Base-by-base conservation (phyloP, 1,140 invertebrate species). In the Drosophila quadrilineata region DNA sequence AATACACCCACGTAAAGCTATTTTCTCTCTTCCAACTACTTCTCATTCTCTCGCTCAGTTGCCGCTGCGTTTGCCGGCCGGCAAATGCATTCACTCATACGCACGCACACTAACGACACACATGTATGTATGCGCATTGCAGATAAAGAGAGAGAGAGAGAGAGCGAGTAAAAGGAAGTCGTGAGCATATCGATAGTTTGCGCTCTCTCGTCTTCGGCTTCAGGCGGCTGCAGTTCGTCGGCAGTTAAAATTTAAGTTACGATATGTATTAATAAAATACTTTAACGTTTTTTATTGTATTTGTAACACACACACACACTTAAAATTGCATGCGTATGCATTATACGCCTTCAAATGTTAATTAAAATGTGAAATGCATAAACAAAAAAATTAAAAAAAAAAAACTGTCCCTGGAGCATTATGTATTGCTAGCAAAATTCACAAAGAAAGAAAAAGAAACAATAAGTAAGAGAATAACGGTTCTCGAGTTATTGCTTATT, bases 361-460 rank as follows among this genome's bases (percentile, higher is more conserved):
- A 84, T 84, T 84, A 84, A 85, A 84, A 67, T 75, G 75, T 79
- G 70, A 79, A 76, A 79, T 79, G 75, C 75, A 79, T n/a, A n/a
- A n/a, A n/a, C n/a, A n/a, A n/a, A n/a, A n/a, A n/a, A n/a, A n/a
- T n/a, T n/a, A n/a, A 67, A 58, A 60, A 58, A 66, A 54, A 57
- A 45, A 17, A 29, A 45, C 14, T 22, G n/a, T n/a, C n/a, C 12
- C 10, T 52, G 10, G 2, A 35, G 8, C 19, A 6, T 24, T 59
- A n/a, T 65, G 28, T 53, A 12, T 50, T 28, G 6, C 21, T 24
- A 10, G n/a, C n/a, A n/a, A n/a, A n/a, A n/a, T n/a, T n/a, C n/a
- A n/a, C n/a, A 31, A 19, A 14, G 6, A 4, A 24, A 28, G n/a
- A 12, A 4, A 49, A n/a, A 33, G 17, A 10, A n/a, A 41, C 16